Percentiles rank a stretch among this genome's conserved stretches.
Conservation (phyloP, 2,888 invertebrate species). For the Stenoptilia bipunctidactyla region DNA sequence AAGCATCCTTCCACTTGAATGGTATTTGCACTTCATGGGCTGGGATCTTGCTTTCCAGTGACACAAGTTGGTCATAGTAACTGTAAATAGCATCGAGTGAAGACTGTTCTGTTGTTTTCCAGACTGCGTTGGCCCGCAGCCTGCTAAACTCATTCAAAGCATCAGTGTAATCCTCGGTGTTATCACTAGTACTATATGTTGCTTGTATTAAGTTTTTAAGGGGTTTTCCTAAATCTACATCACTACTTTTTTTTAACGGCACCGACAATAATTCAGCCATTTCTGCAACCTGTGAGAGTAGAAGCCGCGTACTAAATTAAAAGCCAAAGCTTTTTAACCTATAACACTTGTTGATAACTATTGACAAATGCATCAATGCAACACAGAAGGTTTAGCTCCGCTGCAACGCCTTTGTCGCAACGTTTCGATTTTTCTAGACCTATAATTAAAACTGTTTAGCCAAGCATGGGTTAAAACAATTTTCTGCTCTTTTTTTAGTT, state of each 20-base stretch:
- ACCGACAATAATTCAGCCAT: slow-evolving; percentile 84
- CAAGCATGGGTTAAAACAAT: no score
- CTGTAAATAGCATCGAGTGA: slow-evolving; percentile 95
- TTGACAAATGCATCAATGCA: no score
- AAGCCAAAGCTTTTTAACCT: no score
- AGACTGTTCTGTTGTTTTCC: slow-evolving; percentile 94
- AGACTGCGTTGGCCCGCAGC: slow-evolving; percentile 88
- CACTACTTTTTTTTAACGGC: slow-evolving; percentile 94
- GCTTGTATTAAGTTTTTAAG: slow-evolving; percentile 92
- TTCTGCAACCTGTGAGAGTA: no score
- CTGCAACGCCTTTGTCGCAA: no score
- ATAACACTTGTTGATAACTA: no score
- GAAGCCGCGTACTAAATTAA: no score
- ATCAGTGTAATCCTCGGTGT: slow-evolving; percentile 79
- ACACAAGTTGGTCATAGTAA: slow-evolving; percentile 95
- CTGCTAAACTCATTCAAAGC: slow-evolving; percentile 87
- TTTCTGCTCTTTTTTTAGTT: no score
- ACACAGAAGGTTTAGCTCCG: no score
- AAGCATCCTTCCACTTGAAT: slow-evolving; percentile 99
- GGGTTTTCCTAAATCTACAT: slow-evolving; percentile 94
- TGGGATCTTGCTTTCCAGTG: slow-evolving; percentile 94
- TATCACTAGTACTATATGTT: slow-evolving; percentile 82
- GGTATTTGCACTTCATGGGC: slow-evolving; percentile 94
- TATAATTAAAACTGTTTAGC: no score
- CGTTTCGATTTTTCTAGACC: no score